A percentile compares a stretch with the other conserved stretches of the same genome.
Conservation (phyloP, 2,113 vertebrate genomes). For the Malurus melanocephalus region DNA sequence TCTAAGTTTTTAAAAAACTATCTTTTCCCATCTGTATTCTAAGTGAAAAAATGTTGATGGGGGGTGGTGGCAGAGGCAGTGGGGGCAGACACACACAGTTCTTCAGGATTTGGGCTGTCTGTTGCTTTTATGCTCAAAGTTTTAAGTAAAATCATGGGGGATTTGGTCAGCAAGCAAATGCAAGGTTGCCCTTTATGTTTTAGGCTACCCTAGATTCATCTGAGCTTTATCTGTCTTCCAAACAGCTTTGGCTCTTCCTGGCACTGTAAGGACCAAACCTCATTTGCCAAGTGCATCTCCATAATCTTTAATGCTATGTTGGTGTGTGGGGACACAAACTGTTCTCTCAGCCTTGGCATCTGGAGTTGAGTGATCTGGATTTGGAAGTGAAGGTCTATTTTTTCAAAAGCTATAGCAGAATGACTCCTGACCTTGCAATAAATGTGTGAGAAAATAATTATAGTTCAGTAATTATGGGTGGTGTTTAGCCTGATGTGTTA, state of each 20-base stretch:
- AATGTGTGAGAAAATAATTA: conserved; percentile 26
- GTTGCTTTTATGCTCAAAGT: background rate
- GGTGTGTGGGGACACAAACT: background rate
- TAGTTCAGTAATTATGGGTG: conserved; percentile 27
- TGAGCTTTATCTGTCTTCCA: background rate
- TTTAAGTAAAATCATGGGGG: background rate
- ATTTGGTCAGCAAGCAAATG: background rate
- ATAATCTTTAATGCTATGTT: background rate
- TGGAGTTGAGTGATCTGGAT: background rate
- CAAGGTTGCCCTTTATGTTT: background rate
- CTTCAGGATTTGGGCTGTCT: background rate
- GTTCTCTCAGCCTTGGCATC: background rate
- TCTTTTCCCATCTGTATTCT: background rate
- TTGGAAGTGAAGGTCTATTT: background rate
- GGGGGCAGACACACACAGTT: too few species aligned
- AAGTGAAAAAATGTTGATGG: background rate
- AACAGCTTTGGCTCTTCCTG: background rate
- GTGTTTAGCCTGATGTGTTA: conserved; percentile 21
- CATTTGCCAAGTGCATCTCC: background rate
- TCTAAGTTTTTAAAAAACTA: background rate
- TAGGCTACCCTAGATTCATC: background rate
- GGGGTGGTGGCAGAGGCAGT: background rate
- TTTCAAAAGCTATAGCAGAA: background rate
- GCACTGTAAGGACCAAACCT: background rate
- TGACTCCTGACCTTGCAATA: conserved; percentile 22